Evolutionary conservation across 2,888 invertebrate genomes (phyloP).

Genomic region (Tetragonula carbonaria): DNA sequence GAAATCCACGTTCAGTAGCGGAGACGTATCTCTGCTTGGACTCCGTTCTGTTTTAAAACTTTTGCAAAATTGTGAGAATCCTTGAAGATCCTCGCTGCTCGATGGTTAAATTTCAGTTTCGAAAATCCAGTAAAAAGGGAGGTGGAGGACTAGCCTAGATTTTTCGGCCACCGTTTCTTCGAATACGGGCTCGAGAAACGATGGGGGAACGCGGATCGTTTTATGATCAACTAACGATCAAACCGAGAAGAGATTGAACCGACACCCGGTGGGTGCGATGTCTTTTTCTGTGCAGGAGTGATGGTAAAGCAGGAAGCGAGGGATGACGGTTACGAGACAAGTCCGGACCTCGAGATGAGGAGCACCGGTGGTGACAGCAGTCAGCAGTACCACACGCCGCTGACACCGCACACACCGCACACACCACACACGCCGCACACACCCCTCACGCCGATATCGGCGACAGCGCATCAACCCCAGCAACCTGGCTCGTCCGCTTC

Average conservation of each 20-base stretch:
- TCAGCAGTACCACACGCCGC: slow-evolving; percentile 83
- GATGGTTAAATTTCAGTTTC: too few relatives aligned
- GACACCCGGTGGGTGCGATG: slow-evolving; percentile 28
- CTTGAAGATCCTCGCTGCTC: too few relatives aligned
- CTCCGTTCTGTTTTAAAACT: too few relatives aligned
- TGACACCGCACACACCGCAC: slow-evolving; percentile 83
- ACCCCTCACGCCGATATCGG: slow-evolving; percentile 83
- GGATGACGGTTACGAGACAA: slow-evolving; percentile 96
- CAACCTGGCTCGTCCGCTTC: slow-evolving; percentile 82
- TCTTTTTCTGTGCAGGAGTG: slow-evolving; percentile 75
- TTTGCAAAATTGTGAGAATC: too few relatives aligned
- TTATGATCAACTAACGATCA: background rate
- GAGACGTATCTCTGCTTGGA: too few relatives aligned
- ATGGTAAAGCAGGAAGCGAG: slow-evolving; percentile 88
- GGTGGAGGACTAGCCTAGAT: too few relatives aligned
- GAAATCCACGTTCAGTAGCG: too few relatives aligned
- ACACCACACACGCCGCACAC: slow-evolving; percentile 83
- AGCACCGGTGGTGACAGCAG: slow-evolving; percentile 83
- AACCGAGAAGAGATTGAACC: slow-evolving; percentile 38
- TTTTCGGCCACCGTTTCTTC: too few relatives aligned
- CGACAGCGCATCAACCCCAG: slow-evolving; percentile 83
- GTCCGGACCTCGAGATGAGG: slow-evolving; percentile 87
- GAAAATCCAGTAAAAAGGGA: too few relatives aligned
- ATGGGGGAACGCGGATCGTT: background rate
- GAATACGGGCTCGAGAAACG: background rate